Evolutionary conservation across 2,113 vertebrate species (phyloP).

Genomic region (Proterorhinus semilunaris): DNA sequence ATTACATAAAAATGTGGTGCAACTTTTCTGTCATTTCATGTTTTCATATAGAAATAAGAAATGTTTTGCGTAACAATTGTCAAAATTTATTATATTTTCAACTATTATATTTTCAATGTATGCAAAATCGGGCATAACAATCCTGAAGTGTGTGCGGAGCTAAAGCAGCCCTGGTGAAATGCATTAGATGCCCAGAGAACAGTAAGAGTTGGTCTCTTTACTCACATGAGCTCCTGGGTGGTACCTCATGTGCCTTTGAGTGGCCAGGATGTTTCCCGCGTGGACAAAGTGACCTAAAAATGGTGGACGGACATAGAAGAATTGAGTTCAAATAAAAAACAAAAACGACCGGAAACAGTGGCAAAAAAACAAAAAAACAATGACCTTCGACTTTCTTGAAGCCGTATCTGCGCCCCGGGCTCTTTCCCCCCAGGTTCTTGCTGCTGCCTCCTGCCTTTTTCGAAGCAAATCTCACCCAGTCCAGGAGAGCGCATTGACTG

Average conservation of each 20-base stretch:
- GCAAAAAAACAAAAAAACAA: neutral
- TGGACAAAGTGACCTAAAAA: slow-evolving; percentile 86
- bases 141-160: too few relatives aligned
- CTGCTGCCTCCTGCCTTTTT: slow-evolving; percentile 87
- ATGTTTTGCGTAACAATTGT: too few relatives aligned
- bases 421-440: slow-evolving; percentile 88
- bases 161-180: too few relatives aligned
- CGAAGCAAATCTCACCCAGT: slow-evolving; percentile 81
- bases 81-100: too few relatives aligned
- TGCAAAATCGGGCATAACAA: too few relatives aligned
- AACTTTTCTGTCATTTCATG: too few relatives aligned
- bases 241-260: slow-evolving; percentile 88
- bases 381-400: slow-evolving; percentile 88
- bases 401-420: slow-evolving; percentile 84
- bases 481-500: slow-evolving; percentile 38
- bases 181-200: too few relatives aligned
- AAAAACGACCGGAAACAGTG: neutral
- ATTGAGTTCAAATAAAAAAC: too few relatives aligned
- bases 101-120: too few relatives aligned
- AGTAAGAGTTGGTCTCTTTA: neutral
- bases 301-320: neutral
- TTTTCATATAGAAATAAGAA: too few relatives aligned
- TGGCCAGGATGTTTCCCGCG: slow-evolving; percentile 90
- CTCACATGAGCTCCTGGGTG: slow-evolving; percentile 93
- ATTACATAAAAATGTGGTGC: too few relatives aligned